Base-by-base conservation (phyloP, 2,113 vertebrate species). In the Choloepus hoffmanni region DNA sequence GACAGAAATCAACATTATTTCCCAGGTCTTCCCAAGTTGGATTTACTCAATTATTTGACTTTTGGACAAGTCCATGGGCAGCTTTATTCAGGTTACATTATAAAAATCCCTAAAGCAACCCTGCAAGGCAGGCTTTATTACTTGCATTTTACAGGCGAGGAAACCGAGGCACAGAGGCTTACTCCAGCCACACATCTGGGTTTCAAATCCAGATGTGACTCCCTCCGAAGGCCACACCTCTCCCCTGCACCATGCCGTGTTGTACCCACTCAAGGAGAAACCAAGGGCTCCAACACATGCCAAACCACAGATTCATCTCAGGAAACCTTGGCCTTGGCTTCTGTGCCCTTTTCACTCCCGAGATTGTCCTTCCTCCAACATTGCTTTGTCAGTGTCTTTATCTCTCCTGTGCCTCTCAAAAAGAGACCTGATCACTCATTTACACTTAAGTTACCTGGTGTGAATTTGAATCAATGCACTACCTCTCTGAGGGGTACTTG, bases 381-480 rank as follows among this genome's bases (percentile, higher is more conserved):
- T 24, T 10, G 48, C 76, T 83, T 85, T 60, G 78, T 76, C 62
- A 67, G 14, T 19, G 53, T 85, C 53, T 58, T 67, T 85, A 55
- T 84, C 87, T 82, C 62, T 91, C 68, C 36, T 79, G 93, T 89
- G 84, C 43, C 48, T 82, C 63, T 74, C 77, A 50, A 77, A 33
- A 73, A 43, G 68, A 62, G 58, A 28, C 48, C 83, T 4, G 33
- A 82, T 94, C 92, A 50, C 55, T 93, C 92, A 72, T 92, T 96
- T 92, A 87, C 76, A 86, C 84, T 21, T 67, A 68, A 93, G 83
- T 77, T 67, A 90, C 85, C 62, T 2, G 79, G 55, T 89, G 43
- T 95, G 96, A 92, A 96, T 97, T 88, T 97, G 93, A 97, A 97
- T 92, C 73, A 92, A 14, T 2, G n/a, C 5, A 50, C 72, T 55